phyloP scores from a whole-genome alignment of 2,797 vertebrate genomes.

The Gallirallus australis region DNA sequence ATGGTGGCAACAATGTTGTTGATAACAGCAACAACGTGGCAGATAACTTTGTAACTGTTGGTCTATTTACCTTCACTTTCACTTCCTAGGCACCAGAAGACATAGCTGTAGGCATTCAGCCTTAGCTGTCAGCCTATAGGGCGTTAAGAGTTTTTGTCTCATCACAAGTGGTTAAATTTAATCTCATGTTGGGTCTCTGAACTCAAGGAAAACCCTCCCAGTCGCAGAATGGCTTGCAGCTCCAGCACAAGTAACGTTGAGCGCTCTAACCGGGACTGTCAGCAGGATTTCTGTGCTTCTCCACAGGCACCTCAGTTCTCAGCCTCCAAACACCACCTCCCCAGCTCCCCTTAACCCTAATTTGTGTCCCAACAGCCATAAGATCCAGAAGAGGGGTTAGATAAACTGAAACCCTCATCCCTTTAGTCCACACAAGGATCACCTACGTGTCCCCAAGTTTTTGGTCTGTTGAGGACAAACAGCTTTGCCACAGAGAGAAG shows the following conservation, averaged over 20 bases:
- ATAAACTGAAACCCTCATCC: background rate
- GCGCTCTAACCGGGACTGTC: background rate
- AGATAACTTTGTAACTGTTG: background rate
- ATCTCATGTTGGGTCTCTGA: background rate
- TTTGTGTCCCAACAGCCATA: background rate
- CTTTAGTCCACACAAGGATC: background rate
- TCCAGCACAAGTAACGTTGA: fast-evolving
- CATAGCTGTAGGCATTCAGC: background rate
- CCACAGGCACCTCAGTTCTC: background rate
- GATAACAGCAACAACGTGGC: background rate
- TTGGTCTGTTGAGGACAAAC: background rate
- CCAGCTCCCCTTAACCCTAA: background rate
- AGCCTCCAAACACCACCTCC: background rate
- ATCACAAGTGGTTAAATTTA: background rate
- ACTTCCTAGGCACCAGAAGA: background rate
- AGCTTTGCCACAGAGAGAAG: background rate
- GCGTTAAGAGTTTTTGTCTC: background rate
- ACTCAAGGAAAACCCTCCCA: background rate
- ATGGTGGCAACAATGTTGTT: background rate
- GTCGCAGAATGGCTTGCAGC: background rate
- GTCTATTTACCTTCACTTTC: background rate
- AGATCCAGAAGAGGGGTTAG: background rate
- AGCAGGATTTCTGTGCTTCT: background rate
- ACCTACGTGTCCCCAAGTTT: background rate
- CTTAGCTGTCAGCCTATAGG: background rate